A percentile compares a stretch with the other conserved stretches of the same genome.
These are phyloP conservation scores for Rhynchotus rufescens DNA, from an alignment of 2,797 vertebrate species.

Conservation along the genomic window DNA sequence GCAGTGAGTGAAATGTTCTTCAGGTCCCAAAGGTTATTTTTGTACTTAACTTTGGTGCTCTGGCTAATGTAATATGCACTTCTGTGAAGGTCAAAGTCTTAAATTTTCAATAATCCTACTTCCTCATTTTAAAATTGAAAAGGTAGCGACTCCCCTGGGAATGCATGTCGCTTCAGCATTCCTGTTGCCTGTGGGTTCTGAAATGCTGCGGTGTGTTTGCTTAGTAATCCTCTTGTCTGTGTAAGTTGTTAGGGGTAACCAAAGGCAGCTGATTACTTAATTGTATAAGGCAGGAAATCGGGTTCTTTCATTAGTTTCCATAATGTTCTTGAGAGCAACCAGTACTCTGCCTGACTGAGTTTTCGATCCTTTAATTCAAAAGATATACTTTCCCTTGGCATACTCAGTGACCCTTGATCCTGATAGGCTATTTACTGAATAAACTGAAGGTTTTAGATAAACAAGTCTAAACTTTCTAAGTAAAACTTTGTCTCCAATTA, in stretches of 20 bases:
- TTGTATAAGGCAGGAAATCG: constrained; percentile 81
- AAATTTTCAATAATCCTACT: constrained; percentile 70
- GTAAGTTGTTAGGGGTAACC: constrained; percentile 84
- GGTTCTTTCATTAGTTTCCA: constrained; percentile 80
- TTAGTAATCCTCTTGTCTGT: constrained; percentile 79
- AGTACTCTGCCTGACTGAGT: constrained; percentile 68
- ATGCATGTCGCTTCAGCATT: constrained; percentile 67
- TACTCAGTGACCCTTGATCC: constrained; percentile 39
- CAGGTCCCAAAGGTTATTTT: not conserved
- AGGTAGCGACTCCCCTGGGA: constrained; percentile 70
- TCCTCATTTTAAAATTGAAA: constrained; percentile 75
- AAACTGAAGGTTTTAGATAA: constrained; percentile 12
- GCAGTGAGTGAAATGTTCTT: not conserved
- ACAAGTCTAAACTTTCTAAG: not conserved
- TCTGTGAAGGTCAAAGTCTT: constrained; percentile 45
- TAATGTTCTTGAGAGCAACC: constrained; percentile 75
- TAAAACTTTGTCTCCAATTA: not conserved
- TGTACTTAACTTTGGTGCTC: not conserved
- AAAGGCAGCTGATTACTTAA: constrained; percentile 83
- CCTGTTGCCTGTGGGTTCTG: constrained; percentile 68
- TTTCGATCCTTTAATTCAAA: constrained; percentile 71
- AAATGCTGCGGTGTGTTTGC: constrained; percentile 75
- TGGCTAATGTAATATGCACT: not conserved
- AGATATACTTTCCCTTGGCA: constrained; percentile 52
- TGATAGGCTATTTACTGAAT: constrained; percentile 29